These are phyloP conservation scores for Subanguina moxae DNA, from an alignment of 1,140 invertebrate genomes.

Conservation along the genomic window DNA sequence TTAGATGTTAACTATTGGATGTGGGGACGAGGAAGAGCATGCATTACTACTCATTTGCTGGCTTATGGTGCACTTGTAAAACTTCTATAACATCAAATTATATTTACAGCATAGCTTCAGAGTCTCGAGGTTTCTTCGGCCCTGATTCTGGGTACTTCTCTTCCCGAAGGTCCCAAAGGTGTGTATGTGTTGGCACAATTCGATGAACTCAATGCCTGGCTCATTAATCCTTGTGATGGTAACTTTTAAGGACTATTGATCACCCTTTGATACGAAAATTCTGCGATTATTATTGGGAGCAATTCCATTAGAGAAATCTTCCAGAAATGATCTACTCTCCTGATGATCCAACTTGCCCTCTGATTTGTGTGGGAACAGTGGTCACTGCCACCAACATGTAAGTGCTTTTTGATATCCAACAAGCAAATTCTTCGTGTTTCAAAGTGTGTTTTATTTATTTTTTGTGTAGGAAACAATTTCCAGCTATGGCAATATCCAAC, in stretches of 20 bases:
- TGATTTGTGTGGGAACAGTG: neutral
- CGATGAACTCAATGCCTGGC: slow-evolving; percentile 13
- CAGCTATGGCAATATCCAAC: slow-evolving; percentile 37
- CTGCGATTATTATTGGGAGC: neutral
- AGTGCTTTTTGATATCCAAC: neutral
- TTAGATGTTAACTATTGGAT: slow-evolving; percentile 42
- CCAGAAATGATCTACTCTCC: too few species aligned
- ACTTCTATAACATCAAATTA: too few species aligned
- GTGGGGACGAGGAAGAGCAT: slow-evolving; percentile 12
- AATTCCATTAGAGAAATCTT: too few species aligned
- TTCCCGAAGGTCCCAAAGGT: slow-evolving; percentile 44
- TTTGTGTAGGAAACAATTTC: slow-evolving; percentile 14
- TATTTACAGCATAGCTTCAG: too few species aligned
- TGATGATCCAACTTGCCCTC: slow-evolving; percentile 14
- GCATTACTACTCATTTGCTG: slow-evolving; percentile 30
- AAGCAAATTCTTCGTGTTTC: slow-evolving; percentile 1
- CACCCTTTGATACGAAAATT: neutral
- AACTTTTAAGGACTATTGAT: too few species aligned
- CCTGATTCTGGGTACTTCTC: slow-evolving; percentile 30
- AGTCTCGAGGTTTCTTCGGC: slow-evolving; percentile 15
- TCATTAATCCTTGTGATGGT: slow-evolving; percentile 41
- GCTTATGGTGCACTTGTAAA: slow-evolving; percentile 17
- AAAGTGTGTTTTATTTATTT: neutral
- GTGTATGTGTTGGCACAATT: slow-evolving; percentile 45
- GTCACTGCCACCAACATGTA: slow-evolving; percentile 7